Evolutionary conservation across 2,888 invertebrate genomes (phyloP), one percentile per base, ranked within the genome.

Genomic region (Chalcosyrphus nemorum): DNA sequence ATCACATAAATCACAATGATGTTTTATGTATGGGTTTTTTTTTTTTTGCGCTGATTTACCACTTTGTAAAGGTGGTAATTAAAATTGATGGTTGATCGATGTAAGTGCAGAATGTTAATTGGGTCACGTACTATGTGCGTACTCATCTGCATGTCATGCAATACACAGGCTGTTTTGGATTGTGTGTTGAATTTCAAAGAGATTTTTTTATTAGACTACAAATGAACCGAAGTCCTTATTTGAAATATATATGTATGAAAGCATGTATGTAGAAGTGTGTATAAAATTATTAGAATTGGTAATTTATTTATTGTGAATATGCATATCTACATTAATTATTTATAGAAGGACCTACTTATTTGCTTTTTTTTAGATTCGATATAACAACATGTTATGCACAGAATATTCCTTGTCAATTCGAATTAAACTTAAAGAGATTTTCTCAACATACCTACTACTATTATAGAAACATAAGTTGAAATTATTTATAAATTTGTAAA

Each of bases 51-150:
- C 54, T 66, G 38, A 72, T 76, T 81, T 38, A 71, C 52, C 70
- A 71, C n/a, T 45, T n/a, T 76, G 52, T 27, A 45, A 75, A 76
- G 65, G 76, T 81, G 70, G 81, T 71, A 81, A 81, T 76, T 81
- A 71, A 76, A 76, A 81, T 76, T 76, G 81, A 81, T 81, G 81
- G 29, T 45, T 66, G 71, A 81, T 76, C 71, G 71, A 76, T 71
- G 71, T 71, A 54, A 81, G 65, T 71, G 65, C 29, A 71, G 54
- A 76, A 76, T 76, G 43, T 61, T 71, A 81, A 81, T 72, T 59
- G 59, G 81, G 76, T 81, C 81, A 76, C 81, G 71, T 66, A 29
- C 32, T 5, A 19, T 32, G n/a, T 24, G 59, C 9, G 54, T 32
- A 41, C 45, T 61, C 47, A 72, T 68, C 52, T 70, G 21, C 35